Evolutionary conservation across 2,113 vertebrate genomes (phyloP).

Genomic region (Atherinomorus stipes): DNA sequence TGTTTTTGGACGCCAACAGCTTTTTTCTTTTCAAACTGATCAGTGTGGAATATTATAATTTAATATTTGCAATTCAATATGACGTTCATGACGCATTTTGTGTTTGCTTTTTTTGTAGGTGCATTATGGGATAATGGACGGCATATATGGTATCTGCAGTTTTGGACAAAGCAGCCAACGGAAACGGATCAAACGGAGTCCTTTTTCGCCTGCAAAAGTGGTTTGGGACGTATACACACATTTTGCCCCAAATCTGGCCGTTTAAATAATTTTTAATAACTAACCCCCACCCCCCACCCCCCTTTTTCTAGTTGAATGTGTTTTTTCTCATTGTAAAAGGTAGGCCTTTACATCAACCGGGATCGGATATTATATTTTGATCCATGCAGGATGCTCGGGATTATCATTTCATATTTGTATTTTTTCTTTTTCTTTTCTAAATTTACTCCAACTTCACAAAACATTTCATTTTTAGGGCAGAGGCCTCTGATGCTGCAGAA

Average conservation of each 20-base stretch:
- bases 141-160: conserved; percentile 48
- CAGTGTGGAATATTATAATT: conserved; percentile 51
- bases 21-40: conserved; percentile 33
- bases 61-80: conserved; percentile 40
- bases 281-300: too few relatives aligned
- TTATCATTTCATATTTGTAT: not conserved
- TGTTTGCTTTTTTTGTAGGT: conserved; percentile 78
- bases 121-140: conserved; percentile 64
- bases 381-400: conserved; percentile 38
- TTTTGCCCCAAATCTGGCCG: conserved; percentile 36
- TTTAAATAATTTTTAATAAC: conserved; percentile 26
- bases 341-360: conserved; percentile 40
- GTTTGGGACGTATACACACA: conserved; percentile 60
- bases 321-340: not conserved
- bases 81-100: conserved; percentile 69
- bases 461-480: conserved; percentile 13
- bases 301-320: conserved; percentile 16
- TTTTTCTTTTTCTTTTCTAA: not conserved
- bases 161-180: conserved; percentile 64
- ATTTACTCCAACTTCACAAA: conserved; percentile 17
- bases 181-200: conserved; percentile 58
- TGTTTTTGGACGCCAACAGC: conserved; percentile 30
- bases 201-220: conserved; percentile 43
- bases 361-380: conserved; percentile 57
- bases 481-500: conserved; percentile 32